These are phyloP conservation scores for Oryzias melastigma DNA, from an alignment of 2,113 vertebrate genomes.

Conservation along the genomic window DNA sequence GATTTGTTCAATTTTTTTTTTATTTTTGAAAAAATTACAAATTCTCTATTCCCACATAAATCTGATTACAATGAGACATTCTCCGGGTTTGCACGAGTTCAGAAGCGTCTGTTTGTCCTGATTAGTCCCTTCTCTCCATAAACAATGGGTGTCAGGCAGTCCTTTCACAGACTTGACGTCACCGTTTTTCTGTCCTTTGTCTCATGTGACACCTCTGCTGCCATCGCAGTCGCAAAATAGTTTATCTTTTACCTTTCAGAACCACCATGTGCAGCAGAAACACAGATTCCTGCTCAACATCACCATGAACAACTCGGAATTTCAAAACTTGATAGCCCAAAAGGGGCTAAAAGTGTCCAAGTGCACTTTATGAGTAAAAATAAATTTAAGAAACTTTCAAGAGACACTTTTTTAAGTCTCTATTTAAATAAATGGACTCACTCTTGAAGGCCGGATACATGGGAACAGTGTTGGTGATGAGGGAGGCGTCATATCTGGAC, in stretches of 20 bases:
- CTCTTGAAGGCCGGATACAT: conserved; percentile 96
- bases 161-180: conserved; percentile 31
- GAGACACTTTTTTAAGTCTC: background rate
- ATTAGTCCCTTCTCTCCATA: conserved; percentile 23
- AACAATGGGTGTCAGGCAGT: conserved; percentile 45
- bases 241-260: no score
- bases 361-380: no score
- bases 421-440: conserved; percentile 73
- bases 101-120: conserved; percentile 1
- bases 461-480: conserved; percentile 93
- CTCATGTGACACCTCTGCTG: conserved; percentile 3
- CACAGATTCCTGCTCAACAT: no score
- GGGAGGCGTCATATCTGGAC: conserved; percentile 87
- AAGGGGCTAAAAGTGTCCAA: no score
- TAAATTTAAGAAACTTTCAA: no score
- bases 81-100: background rate
- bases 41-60: conserved; percentile 4
- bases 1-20: background rate
- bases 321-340: no score
- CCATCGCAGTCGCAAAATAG: no score
- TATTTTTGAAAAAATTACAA: background rate
- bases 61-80: background rate
- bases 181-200: conserved; percentile 14
- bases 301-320: no score
- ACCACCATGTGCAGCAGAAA: no score